phyloP scores from a whole-genome alignment of 2,888 invertebrate species.

The Xestia rhomboidea region DNA sequence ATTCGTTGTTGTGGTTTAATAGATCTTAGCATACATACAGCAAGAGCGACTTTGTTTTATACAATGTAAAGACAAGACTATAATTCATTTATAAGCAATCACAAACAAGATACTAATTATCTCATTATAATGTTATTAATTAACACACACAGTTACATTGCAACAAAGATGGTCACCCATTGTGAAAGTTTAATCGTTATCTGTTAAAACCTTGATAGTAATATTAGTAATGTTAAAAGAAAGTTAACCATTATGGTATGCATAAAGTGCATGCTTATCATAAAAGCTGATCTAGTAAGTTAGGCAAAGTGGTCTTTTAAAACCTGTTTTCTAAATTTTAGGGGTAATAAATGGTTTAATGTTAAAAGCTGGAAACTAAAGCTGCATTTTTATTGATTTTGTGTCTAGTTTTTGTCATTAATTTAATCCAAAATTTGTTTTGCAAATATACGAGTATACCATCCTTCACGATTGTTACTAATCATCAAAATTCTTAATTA shows the following conservation, averaged over 20 bases:
- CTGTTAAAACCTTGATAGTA: neutral
- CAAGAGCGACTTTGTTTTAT: too few species aligned
- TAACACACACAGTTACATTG: conserved; percentile 6
- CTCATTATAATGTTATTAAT: conserved; percentile 3
- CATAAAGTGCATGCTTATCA: too few species aligned
- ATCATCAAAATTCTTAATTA: neutral
- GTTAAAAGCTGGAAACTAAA: neutral
- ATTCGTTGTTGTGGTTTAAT: too few species aligned
- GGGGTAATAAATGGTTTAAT: neutral
- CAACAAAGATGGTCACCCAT: conserved; percentile 6
- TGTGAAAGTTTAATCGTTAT: conserved; percentile 1
- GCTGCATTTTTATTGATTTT: too few species aligned
- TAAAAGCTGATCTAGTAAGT: too few species aligned
- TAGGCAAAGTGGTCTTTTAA: neutral
- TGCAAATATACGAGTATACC: too few species aligned
- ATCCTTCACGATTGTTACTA: neutral
- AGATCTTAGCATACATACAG: too few species aligned
- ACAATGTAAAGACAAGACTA: neutral
- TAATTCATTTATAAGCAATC: neutral
- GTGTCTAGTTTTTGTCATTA: too few species aligned
- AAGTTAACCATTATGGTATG: neutral
- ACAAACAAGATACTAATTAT: neutral
- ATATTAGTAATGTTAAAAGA: neutral
- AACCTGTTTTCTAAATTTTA: neutral
- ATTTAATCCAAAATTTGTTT: too few species aligned